Percentiles rank a stretch among this genome's conserved stretches.
phyloP scores from a whole-genome alignment of 2,888 invertebrate species.

The Ptychoptera contaminata region DNA sequence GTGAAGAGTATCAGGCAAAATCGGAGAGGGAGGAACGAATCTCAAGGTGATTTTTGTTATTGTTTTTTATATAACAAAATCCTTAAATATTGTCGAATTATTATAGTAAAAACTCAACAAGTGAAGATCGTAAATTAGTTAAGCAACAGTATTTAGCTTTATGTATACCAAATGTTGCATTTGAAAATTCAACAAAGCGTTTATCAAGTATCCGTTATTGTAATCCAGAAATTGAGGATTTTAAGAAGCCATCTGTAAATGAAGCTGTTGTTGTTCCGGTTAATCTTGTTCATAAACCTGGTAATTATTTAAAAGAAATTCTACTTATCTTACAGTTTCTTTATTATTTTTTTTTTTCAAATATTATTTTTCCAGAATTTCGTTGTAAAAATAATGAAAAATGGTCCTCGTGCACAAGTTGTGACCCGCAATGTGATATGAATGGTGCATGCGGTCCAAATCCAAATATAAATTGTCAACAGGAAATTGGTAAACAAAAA shows the following conservation, averaged over 20 bases:
- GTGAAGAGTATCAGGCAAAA: background rate
- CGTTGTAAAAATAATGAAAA: no score
- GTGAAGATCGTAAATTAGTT: background rate
- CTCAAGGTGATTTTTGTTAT: no score
- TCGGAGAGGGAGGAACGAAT: no score
- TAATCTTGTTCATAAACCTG: background rate
- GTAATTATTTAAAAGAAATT: background rate
- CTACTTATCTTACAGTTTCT: no score
- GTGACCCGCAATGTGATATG: no score
- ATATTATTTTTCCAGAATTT: no score
- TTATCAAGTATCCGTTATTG: background rate
- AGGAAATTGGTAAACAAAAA: background rate
- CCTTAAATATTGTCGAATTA: no score
- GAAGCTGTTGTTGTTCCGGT: conserved; percentile 1
- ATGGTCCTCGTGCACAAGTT: no score
- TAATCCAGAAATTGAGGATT: conserved; percentile 1
- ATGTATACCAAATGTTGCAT: background rate
- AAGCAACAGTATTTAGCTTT: background rate
- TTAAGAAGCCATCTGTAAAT: background rate
- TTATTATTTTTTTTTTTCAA: no score
- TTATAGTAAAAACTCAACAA: no score
- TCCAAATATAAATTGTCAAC: background rate
- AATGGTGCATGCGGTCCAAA: background rate
- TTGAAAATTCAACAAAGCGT: background rate
- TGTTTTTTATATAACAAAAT: no score